Base-by-base conservation (phyloP, 2,113 vertebrate genomes). In the Turnix velox region DNA sequence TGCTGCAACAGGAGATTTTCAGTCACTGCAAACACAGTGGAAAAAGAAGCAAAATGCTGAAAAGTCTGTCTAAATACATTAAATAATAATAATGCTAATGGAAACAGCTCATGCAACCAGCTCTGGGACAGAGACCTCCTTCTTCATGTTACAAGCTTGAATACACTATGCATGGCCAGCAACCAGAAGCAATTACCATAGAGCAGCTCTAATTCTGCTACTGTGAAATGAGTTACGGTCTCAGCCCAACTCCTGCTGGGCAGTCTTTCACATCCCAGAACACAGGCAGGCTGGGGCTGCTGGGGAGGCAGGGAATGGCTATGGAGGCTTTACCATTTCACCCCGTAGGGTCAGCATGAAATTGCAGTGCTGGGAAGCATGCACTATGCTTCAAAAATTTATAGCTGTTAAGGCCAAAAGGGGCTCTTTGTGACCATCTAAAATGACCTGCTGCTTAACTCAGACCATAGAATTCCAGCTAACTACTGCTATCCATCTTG, bases 371-470 rank as follows among this genome's bases (percentile, higher is more conserved):
- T 87, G 73, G 79, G 33, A 85, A 92, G 76, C 25, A 65, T 42
- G 52, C n/a, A n/a, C 33, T 28, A 78, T 37, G 69, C 67, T 62
- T 91, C 62, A 37, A 52, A 84, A 77, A 89, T 66, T 62, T 81
- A 91, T 84, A 55, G 62, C 8, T 69, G 23, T 63, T 46, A 35
- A 72, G 43, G 54, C 31, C 43, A 57, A 61, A 76, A 88, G 54
- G 51, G 49, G 37, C 40, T 78, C 40, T 69, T 67, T 69, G 78
- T 40, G 45, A 80, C 27, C 58, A 62, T 73, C 69, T 58, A 33
- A 72, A 40, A 40, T 92, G 75, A 96, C 58, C 84, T 76, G 35
- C 67, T 77, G n/a, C 68, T 90, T 80, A 63, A 71, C 35, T 74
- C 43, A 18, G 51, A 80, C 28, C 59, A 57, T 1, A 48, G 59